phyloP scores from a whole-genome alignment of 2,113 vertebrate species.

The Tragelaphus strepsiceros region DNA sequence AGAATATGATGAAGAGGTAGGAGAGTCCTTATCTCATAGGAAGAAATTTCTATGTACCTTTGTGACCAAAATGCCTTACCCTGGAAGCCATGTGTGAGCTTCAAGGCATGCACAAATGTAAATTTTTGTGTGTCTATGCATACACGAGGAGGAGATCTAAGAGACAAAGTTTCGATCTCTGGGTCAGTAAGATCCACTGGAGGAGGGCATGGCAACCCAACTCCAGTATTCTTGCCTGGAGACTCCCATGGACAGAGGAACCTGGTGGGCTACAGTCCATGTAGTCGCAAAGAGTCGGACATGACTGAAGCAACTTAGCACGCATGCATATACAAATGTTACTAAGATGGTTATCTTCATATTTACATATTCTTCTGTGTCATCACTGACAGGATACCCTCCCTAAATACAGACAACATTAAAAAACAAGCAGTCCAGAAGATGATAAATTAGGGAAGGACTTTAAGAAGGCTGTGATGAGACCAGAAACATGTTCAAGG shows the following conservation, averaged over 20 bases:
- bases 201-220: neutral
- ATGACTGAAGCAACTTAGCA: neutral
- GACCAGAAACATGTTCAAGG: neutral
- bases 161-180: neutral
- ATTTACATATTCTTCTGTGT: neutral
- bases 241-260: neutral
- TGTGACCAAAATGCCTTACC: neutral
- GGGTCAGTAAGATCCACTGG: neutral
- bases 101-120: neutral
- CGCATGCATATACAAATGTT: neutral
- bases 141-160: neutral
- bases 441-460: neutral
- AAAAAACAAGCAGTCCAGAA: neutral
- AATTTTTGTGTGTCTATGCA: neutral
- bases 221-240: neutral
- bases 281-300: accelerated
- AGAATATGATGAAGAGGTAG: neutral
- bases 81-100: neutral
- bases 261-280: neutral
- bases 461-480: neutral
- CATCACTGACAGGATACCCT: neutral
- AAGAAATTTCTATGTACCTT: neutral
- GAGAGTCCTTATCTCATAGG: neutral
- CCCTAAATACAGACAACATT: neutral
- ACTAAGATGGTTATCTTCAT: neutral